Conservation (phyloP, 2,888 invertebrate genomes). For the Lucinisca nassula region DNA sequence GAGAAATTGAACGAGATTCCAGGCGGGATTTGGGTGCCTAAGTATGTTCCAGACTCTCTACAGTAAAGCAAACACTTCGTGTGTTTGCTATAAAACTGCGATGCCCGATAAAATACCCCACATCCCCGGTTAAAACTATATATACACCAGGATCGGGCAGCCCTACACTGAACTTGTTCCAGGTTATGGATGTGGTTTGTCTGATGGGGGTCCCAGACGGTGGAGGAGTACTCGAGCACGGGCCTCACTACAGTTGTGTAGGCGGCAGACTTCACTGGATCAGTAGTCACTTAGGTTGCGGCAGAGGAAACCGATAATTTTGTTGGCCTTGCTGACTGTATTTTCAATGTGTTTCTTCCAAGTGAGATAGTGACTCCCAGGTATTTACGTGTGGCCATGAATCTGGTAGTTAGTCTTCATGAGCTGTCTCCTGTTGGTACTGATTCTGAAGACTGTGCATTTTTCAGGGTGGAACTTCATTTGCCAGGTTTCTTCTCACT, state of each 20-base stretch:
- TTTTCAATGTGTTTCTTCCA: conserved; percentile 18
- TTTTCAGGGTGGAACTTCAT: conserved; percentile 46
- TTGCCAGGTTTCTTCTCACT: conserved; percentile 40
- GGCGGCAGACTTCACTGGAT: not conserved
- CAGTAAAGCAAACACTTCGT: too few relatives aligned
- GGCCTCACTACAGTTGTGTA: conserved; percentile 18
- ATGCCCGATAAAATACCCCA: too few relatives aligned
- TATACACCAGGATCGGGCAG: too few relatives aligned
- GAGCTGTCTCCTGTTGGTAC: not conserved
- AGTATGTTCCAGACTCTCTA: too few relatives aligned
- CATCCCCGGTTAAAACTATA: too few relatives aligned
- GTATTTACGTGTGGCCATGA: conserved; percentile 35
- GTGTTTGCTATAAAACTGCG: too few relatives aligned
- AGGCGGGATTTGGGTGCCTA: too few relatives aligned
- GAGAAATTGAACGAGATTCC: too few relatives aligned
- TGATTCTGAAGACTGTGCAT: conserved; percentile 29
- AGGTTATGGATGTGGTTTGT: not conserved
- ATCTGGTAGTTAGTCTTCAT: conserved; percentile 20
- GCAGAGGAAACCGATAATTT: conserved; percentile 17
- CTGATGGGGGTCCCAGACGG: conserved; percentile 14
- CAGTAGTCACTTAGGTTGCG: conserved; percentile 19
- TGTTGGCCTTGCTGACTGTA: conserved; percentile 18
- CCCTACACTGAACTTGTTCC: not conserved
- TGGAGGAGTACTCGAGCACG: conserved; percentile 10
- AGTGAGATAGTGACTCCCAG: conserved; percentile 20